phyloP scores from a whole-genome alignment of 2,113 vertebrate genomes.

The Sinosuthora webbiana region DNA sequence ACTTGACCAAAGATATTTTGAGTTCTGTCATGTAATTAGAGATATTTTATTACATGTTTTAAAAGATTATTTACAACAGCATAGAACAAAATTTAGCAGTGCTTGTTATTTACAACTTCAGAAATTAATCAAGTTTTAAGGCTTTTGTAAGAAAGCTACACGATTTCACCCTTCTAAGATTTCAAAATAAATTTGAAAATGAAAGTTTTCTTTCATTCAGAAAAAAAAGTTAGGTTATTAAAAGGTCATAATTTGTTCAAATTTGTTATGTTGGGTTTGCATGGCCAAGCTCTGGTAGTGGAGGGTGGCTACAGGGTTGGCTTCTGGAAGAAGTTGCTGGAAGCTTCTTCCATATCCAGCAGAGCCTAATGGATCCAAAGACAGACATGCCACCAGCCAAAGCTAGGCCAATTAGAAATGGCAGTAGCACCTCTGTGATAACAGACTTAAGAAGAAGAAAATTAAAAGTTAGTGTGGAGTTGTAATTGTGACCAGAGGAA shows the following conservation, averaged over 20 bases:
- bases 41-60: conserved; percentile 27
- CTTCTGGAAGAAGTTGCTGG: not conserved
- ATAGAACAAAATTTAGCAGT: not conserved
- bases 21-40: conserved; percentile 35
- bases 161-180: not conserved
- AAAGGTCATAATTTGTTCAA: not conserved
- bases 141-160: not conserved
- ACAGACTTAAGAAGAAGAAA: not conserved
- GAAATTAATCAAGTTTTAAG: not conserved
- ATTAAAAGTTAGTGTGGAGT: not conserved
- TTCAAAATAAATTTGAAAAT: not conserved
- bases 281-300: not conserved
- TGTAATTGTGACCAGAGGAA: not conserved
- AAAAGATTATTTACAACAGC: conserved; percentile 31
- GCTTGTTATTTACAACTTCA: not conserved
- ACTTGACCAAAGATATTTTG: not conserved
- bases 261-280: not conserved
- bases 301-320: not conserved
- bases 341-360: not conserved
- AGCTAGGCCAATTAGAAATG: not conserved
- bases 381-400: rapidly evolving
- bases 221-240: not conserved
- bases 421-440: not conserved
- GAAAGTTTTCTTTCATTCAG: not conserved
- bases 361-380: not conserved